A percentile compares a stretch with the other conserved stretches of the same genome.
phyloP scores from a whole-genome alignment of 2,113 vertebrate genomes.

The Sinosuthora webbiana region DNA sequence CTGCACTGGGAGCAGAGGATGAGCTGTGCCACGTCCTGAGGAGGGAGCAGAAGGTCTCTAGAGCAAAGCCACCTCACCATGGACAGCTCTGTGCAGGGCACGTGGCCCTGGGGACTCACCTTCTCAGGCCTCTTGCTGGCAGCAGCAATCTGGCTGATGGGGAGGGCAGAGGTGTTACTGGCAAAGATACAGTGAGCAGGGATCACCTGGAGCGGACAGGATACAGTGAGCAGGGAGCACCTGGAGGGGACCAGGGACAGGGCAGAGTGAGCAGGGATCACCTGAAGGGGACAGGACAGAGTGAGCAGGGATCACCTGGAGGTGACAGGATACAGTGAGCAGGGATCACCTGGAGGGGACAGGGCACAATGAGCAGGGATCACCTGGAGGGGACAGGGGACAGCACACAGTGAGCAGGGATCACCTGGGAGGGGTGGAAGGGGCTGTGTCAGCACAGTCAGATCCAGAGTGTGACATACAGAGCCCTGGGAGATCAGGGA shows the following conservation, averaged over 20 bases:
- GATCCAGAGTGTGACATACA: accelerated
- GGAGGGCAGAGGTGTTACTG: conserved; percentile 95
- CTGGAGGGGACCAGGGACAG: not conserved
- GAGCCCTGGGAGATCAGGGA: not conserved
- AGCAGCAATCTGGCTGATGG: conserved; percentile 89
- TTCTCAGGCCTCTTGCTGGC: conserved; percentile 95
- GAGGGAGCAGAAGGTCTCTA: not conserved
- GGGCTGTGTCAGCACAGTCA: not conserved
- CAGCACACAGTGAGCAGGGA: conserved; percentile 39
- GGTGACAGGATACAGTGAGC: not conserved
- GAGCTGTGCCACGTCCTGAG: not conserved
- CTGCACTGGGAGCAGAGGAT: not conserved
- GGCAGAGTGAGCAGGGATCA: not conserved
- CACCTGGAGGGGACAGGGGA: conserved; percentile 55
- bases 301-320: conserved; percentile 77
- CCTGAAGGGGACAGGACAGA: conserved; percentile 68
- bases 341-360: conserved; percentile 64
- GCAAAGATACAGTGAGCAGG: conserved; percentile 86
- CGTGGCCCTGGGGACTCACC: conserved; percentile 63
- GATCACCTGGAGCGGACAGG: conserved; percentile 69
- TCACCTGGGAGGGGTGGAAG: conserved; percentile 43
- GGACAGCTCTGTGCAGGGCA: not conserved
- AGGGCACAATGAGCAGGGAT: conserved; percentile 73
- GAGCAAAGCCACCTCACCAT: not conserved
- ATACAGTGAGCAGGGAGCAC: conserved; percentile 84